A percentile compares a stretch with the other conserved stretches of the same genome.
phyloP scores from a whole-genome alignment of 2,797 vertebrate species.

The Protonibea diacanthus region DNA sequence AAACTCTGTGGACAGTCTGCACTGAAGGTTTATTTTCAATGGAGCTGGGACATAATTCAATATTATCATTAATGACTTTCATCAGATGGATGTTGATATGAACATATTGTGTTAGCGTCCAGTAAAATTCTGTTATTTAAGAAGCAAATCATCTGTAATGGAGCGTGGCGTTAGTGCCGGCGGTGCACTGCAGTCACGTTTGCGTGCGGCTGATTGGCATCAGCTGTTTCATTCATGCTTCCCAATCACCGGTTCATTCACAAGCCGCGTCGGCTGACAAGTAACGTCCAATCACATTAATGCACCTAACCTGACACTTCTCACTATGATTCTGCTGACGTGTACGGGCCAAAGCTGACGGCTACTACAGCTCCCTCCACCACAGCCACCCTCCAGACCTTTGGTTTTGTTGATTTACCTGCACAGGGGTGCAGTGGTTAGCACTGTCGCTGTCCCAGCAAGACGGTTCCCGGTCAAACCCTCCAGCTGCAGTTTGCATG shows the following conservation, averaged over 20 bases:
- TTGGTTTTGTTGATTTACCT: neutral
- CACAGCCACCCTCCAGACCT: neutral
- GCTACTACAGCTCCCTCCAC: neutral
- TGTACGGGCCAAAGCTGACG: too few relatives aligned
- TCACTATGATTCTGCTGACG: neutral
- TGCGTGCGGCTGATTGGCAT: neutral
- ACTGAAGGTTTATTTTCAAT: neutral
- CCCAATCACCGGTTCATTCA: conserved; percentile 7
- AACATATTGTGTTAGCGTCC: neutral
- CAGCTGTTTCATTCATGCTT: conserved; percentile 10
- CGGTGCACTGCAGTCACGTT: neutral
- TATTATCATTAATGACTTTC: conserved; percentile 1
- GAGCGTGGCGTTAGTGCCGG: neutral
- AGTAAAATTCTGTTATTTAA: neutral
- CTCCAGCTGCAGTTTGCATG: too few relatives aligned
- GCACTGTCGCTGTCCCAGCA: too few relatives aligned
- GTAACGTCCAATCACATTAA: neutral
- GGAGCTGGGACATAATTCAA: conserved; percentile 1
- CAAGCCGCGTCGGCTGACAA: neutral
- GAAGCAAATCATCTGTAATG: neutral
- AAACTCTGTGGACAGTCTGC: neutral
- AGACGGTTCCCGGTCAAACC: too few relatives aligned
- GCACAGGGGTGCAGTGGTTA: too few relatives aligned
- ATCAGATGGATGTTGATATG: neutral
- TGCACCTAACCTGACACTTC: neutral